Conservation (phyloP, 2,888 invertebrate species). For the Baccha elongata region DNA sequence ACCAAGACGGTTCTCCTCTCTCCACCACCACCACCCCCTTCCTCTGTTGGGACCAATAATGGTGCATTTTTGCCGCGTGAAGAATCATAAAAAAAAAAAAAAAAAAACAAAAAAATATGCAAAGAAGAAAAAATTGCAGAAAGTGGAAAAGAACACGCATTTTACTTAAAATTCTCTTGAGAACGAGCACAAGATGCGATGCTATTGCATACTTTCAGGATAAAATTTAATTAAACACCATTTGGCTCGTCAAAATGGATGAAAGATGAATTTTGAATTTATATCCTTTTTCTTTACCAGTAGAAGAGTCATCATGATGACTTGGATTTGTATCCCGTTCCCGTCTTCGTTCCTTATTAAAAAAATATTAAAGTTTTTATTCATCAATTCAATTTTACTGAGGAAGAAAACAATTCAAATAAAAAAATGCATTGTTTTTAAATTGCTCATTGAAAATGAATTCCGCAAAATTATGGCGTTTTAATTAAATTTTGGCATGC, state of each 20-base stretch:
- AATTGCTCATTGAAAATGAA: constrained; percentile 44
- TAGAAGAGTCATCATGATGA: constrained; percentile 5
- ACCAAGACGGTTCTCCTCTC: too few species aligned
- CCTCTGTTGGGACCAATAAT: background rate
- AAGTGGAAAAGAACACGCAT: constrained; percentile 27
- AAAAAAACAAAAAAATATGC: background rate
- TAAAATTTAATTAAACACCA: constrained; percentile 46
- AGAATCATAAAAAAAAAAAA: background rate
- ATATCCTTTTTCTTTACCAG: constrained; percentile 5
- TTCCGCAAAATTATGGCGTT: constrained; percentile 30
- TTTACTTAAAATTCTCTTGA: constrained; percentile 27
- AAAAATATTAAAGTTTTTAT: constrained; percentile 25
- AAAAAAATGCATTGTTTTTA: constrained; percentile 41
- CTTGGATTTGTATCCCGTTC: background rate
- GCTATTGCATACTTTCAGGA: constrained; percentile 20
- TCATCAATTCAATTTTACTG: background rate
- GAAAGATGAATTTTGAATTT: constrained; percentile 39
- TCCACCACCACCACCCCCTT: too few species aligned
- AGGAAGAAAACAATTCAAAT: background rate
- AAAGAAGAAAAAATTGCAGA: background rate
- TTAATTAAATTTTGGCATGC: constrained; percentile 42
- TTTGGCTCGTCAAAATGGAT: constrained; percentile 18
- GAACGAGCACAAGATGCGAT: constrained; percentile 5
- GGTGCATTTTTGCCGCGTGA: background rate
- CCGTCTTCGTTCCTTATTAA: background rate